These are phyloP conservation scores for Drosophila gaucha DNA, from an alignment of 2,888 invertebrate genomes.

Conservation along the genomic window DNA sequence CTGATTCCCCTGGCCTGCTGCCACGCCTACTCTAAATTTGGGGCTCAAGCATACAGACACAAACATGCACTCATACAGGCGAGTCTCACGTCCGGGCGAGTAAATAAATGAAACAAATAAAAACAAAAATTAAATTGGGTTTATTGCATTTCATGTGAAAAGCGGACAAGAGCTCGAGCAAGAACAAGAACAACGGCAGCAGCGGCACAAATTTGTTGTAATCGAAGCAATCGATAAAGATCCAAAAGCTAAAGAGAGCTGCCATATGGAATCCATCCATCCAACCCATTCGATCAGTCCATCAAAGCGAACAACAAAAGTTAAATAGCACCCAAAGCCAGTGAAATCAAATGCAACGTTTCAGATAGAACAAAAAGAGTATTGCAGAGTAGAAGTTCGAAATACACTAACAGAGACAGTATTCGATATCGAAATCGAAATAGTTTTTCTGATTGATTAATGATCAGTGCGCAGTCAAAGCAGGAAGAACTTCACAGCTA, in stretches of 20 bases:
- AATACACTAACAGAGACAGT: slow-evolving; percentile 5
- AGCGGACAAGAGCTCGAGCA: slow-evolving; percentile 51
- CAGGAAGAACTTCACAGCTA: not conserved
- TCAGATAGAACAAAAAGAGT: not conserved
- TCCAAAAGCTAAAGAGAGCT: slow-evolving; percentile 26
- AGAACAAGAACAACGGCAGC: slow-evolving; percentile 11
- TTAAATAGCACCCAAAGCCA: slow-evolving; percentile 1
- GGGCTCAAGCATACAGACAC: slow-evolving; percentile 7
- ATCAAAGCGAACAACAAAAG: slow-evolving; percentile 12
- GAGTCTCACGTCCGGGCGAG: slow-evolving; percentile 51
- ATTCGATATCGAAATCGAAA: not conserved
- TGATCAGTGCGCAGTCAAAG: not conserved
- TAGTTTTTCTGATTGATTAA: not conserved
- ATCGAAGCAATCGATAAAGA: slow-evolving; percentile 42
- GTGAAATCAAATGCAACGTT: slow-evolving; percentile 51
- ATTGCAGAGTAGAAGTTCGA: not conserved
- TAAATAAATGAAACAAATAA: slow-evolving; percentile 74
- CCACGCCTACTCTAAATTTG: slow-evolving; percentile 8
- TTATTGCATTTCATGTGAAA: slow-evolving; percentile 79
- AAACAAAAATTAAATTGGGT: slow-evolving; percentile 75
- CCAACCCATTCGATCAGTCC: slow-evolving; percentile 27
- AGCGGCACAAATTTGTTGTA: slow-evolving; percentile 17
- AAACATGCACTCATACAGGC: not conserved
- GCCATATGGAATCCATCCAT: slow-evolving; percentile 44
- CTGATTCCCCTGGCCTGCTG: not conserved